Conservation (phyloP, 2,888 invertebrate genomes). For the Dermolepida albohirtum region DNA sequence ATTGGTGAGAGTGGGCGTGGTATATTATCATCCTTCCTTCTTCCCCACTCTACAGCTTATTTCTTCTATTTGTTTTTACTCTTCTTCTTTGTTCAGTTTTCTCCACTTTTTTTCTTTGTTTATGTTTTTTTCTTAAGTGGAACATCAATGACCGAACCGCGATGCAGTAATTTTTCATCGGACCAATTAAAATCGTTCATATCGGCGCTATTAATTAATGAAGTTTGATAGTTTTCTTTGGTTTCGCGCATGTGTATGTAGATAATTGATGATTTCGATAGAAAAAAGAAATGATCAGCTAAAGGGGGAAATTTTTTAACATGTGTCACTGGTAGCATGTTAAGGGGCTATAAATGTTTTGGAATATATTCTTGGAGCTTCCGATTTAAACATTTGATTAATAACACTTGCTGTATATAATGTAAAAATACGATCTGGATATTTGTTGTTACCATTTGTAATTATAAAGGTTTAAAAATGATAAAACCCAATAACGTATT, state of each 20-base stretch:
- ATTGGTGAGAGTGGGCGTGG: slow-evolving; percentile 54
- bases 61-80: slow-evolving; percentile 35
- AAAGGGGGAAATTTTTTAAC: slow-evolving; percentile 13
- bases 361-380: too few relatives aligned
- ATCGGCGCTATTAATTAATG: slow-evolving; percentile 35
- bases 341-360: slow-evolving; percentile 15
- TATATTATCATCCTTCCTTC: slow-evolving; percentile 52
- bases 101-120: too few relatives aligned
- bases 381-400: too few relatives aligned
- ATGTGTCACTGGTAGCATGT: slow-evolving; percentile 18
- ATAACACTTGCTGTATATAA: too few relatives aligned
- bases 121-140: neutral
- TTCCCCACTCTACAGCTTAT: slow-evolving; percentile 45
- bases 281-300: slow-evolving; percentile 2
- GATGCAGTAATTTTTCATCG: slow-evolving; percentile 37
- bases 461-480: too few relatives aligned
- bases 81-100: slow-evolving; percentile 26
- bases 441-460: too few relatives aligned
- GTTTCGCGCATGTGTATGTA: slow-evolving; percentile 7
- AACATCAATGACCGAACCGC: slow-evolving; percentile 19
- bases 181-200: slow-evolving; percentile 37
- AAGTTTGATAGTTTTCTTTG: slow-evolving; percentile 33
- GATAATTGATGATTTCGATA: slow-evolving; percentile 14
- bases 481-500: too few relatives aligned
- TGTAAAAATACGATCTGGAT: too few relatives aligned